Conservation (phyloP, 2,797 vertebrate species). For the Petrocephalus schoutedeni region DNA sequence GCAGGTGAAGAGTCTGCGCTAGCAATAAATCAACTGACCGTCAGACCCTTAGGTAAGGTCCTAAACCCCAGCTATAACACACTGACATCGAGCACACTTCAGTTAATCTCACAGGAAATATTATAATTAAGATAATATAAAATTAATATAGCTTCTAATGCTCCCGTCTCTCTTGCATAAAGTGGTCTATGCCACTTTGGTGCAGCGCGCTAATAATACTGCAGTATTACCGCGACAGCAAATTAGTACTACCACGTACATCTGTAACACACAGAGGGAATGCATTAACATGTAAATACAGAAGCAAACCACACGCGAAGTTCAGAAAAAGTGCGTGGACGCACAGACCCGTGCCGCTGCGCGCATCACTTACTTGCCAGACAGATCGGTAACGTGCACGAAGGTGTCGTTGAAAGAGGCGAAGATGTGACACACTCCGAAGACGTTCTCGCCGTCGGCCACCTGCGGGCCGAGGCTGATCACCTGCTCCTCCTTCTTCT, state of each 20-base stretch:
- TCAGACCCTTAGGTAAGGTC: too few species aligned
- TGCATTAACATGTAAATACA: neutral
- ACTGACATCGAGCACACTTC: too few species aligned
- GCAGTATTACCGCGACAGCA: neutral
- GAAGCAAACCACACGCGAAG: neutral
- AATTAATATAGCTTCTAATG: too few species aligned
- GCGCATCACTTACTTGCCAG: slow-evolving; percentile 82
- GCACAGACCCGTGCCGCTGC: neutral
- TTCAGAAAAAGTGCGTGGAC: neutral
- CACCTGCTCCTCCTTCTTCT: slow-evolving; percentile 99
- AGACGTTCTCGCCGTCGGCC: slow-evolving; percentile 94
- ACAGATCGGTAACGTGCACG: slow-evolving; percentile 91
- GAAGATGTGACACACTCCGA: slow-evolving; percentile 94
- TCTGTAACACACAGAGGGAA: neutral
- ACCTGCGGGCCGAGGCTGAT: slow-evolving; percentile 95
- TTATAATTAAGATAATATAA: too few species aligned
- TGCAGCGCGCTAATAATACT: too few species aligned
- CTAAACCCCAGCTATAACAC: too few species aligned
- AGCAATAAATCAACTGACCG: too few species aligned
- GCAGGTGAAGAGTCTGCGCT: too few species aligned
- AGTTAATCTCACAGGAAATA: too few species aligned
- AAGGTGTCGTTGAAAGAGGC: slow-evolving; percentile 98
- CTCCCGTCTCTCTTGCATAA: too few species aligned
- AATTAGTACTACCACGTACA: neutral
- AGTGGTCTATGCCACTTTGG: too few species aligned